A percentile compares a stretch with the other conserved stretches of the same genome.
phyloP scores from a whole-genome alignment of 2,113 vertebrate genomes.

The Psittacus erithacus region DNA sequence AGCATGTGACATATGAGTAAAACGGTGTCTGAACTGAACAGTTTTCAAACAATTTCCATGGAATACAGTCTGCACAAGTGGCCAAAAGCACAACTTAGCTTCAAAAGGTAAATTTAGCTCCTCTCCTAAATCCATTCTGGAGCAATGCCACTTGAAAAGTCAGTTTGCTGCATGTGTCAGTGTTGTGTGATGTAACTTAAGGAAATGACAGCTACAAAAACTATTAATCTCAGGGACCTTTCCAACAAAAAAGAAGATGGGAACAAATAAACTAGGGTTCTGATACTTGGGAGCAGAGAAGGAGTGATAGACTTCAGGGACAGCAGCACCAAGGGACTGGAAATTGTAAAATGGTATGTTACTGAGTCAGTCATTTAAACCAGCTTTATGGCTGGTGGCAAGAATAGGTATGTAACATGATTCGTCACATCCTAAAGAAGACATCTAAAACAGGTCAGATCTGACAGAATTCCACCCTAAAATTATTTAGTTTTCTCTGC shows the following conservation, averaged over 20 bases:
- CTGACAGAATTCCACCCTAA: background rate
- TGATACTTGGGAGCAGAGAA: background rate
- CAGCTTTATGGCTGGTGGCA: background rate
- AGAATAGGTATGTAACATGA: background rate
- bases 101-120: background rate
- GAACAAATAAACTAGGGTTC: background rate
- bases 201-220: background rate
- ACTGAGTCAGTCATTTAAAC: background rate
- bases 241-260: background rate
- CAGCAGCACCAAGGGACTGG: background rate
- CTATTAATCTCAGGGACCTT: background rate
- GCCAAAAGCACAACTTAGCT: background rate
- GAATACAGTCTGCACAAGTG: background rate
- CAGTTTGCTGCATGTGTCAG: background rate
- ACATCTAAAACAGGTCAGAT: background rate
- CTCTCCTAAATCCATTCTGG: background rate
- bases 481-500: background rate
- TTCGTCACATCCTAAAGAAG: background rate
- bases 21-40: background rate
- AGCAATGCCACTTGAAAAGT: conserved; percentile 5
- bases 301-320: background rate
- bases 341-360: background rate
- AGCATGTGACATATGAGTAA: background rate
- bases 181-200: background rate
- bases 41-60: conserved; percentile 1